phyloP scores from a whole-genome alignment of 1,140 invertebrate species.

The Frieseomelitta varia region DNA sequence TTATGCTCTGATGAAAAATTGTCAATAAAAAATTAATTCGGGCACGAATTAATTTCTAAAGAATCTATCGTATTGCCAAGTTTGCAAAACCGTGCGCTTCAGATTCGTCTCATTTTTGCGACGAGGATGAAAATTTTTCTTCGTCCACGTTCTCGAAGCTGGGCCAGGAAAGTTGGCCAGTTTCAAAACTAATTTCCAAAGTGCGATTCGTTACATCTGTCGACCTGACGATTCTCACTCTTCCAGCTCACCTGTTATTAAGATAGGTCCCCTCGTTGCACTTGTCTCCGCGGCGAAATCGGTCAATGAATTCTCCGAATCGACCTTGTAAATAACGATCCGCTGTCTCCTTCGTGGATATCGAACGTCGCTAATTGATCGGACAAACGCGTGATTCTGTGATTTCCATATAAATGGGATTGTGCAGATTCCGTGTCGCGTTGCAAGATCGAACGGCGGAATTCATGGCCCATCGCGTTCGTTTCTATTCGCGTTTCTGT shows the following conservation, averaged over 20 bases:
- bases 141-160: neutral
- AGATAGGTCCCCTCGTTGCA: neutral
- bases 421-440: constrained; percentile 57
- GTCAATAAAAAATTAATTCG: no score
- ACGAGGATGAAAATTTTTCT: constrained; percentile 8
- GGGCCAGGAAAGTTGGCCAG: neutral
- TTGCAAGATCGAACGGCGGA: constrained; percentile 41
- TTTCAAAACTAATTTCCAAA: constrained; percentile 15
- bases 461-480: constrained; percentile 54
- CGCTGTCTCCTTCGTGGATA: constrained; percentile 1
- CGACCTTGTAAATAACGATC: constrained; percentile 31
- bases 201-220: constrained; percentile 29
- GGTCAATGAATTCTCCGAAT: neutral
- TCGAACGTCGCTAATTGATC: constrained; percentile 62
- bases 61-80: neutral
- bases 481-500: constrained; percentile 38
- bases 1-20: no score
- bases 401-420: constrained; percentile 68
- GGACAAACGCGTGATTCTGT: constrained; percentile 64
- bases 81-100: neutral
- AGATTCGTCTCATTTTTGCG: no score
- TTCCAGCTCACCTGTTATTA: neutral
- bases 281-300: neutral
- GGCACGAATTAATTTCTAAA: neutral
- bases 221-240: neutral